Percentiles rank a stretch among this genome's conserved stretches.
These are phyloP conservation scores for Polydesmus complanatus DNA, from an alignment of 2,888 invertebrate species.

Conservation along the genomic window DNA sequence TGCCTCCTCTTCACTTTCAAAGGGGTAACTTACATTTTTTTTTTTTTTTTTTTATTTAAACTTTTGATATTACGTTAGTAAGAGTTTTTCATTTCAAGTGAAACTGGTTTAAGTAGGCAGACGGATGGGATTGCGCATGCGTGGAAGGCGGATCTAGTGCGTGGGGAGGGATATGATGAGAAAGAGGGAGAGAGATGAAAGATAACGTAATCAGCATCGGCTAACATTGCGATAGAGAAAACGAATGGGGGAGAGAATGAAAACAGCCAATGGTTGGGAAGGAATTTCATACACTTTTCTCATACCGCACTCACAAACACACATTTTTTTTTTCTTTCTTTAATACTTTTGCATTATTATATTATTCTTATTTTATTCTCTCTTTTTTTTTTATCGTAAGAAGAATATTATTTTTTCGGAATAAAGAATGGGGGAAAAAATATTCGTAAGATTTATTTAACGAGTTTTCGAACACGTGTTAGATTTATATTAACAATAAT, in stretches of 20 bases:
- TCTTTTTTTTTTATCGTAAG: no score
- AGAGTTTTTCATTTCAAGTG: not conserved
- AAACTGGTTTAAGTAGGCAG: no score
- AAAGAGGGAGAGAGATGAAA: not conserved
- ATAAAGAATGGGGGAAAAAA: no score
- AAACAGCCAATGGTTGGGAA: not conserved
- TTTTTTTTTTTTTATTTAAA: not conserved
- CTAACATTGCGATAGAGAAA: not conserved
- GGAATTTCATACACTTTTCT: no score
- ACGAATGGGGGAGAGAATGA: not conserved
- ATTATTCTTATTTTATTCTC: not conserved
- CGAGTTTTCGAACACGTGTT: no score
- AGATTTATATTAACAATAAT: no score
- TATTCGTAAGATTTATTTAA: no score
- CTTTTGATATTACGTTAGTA: not conserved
- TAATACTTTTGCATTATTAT: not conserved
- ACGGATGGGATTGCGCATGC: not conserved
- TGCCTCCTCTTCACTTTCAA: not conserved
- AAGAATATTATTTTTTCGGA: no score
- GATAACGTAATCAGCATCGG: not conserved
- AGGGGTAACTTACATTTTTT: not conserved
- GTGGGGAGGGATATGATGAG: not conserved
- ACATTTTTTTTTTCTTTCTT: not conserved
- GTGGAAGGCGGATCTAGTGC: not conserved
- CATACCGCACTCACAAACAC: not conserved